phyloP scores from a whole-genome alignment of 2,113 vertebrate species.

The Columbina picui region DNA sequence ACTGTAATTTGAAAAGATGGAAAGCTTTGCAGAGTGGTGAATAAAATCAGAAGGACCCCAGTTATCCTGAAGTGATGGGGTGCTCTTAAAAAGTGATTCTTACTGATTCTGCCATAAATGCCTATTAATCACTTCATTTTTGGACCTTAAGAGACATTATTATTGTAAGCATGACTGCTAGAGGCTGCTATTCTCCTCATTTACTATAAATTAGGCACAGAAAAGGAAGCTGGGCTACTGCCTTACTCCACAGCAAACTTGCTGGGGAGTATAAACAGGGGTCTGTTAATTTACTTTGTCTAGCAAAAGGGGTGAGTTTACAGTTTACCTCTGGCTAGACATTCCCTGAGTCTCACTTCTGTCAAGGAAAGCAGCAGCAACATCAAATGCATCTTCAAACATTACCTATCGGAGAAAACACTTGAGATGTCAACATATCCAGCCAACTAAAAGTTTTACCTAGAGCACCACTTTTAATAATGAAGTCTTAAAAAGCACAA shows the following conservation, averaged over 20 bases:
- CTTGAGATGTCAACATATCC: conserved; percentile 8
- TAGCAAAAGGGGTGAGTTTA: neutral
- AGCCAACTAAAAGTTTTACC: neutral
- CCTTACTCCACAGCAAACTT: neutral
- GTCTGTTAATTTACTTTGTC: neutral
- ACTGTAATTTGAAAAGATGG: neutral
- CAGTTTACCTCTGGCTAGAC: conserved; percentile 70
- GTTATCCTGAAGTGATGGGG: neutral
- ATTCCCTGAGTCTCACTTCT: conserved; percentile 38
- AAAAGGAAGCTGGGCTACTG: neutral
- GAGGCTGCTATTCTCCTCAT: neutral
- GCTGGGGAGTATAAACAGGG: neutral
- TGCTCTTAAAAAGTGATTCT: neutral
- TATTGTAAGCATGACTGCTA: neutral
- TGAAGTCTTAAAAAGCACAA: neutral
- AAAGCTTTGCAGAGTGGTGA: neutral
- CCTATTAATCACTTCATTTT: neutral
- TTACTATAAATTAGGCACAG: neutral
- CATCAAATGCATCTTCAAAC: conserved; percentile 82
- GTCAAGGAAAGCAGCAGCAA: conserved; percentile 74
- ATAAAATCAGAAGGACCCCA: neutral
- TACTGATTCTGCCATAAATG: neutral
- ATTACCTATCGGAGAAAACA: conserved; percentile 76
- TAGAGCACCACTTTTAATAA: neutral
- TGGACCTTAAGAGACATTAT: neutral